These are phyloP conservation scores for Tolypeutes matacus DNA, from an alignment of 2,797 vertebrate genomes.

Conservation along the genomic window DNA sequence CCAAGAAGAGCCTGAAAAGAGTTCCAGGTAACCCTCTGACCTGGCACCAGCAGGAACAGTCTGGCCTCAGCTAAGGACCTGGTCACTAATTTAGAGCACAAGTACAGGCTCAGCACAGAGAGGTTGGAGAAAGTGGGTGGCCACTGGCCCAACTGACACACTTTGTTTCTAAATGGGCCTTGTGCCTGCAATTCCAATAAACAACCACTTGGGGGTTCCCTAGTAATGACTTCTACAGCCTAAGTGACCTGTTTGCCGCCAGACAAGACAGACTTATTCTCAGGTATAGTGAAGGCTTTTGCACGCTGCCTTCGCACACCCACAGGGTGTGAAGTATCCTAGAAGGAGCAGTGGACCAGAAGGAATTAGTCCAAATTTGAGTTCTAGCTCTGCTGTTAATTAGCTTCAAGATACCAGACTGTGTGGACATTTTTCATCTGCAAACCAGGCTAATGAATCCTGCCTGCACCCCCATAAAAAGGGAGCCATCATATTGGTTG, in stretches of 20 bases:
- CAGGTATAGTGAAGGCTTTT: background rate
- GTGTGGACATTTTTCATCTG: background rate
- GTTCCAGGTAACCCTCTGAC: constrained; percentile 1
- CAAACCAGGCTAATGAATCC: background rate
- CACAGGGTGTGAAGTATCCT: background rate
- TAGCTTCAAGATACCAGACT: background rate
- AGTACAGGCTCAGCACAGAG: background rate
- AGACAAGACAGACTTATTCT: background rate
- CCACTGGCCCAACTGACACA: background rate
- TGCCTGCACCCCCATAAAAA: background rate
- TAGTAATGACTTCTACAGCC: background rate
- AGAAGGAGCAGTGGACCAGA: background rate
- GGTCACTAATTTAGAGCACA: background rate
- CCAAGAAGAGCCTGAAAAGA: background rate
- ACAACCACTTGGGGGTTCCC: background rate
- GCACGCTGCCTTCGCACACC: background rate
- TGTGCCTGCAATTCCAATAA: constrained; percentile 54
- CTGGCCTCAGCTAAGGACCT: background rate
- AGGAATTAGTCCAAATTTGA: background rate
- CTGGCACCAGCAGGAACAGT: background rate
- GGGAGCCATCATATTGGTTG: background rate
- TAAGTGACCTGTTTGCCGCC: background rate
- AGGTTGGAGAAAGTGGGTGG: background rate
- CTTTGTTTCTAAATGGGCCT: background rate
- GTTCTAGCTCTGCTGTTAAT: background rate